Conservation (phyloP, 30 jellyfish, hydroid and myxozoan species). For the Sanderia malayensis region DNA sequence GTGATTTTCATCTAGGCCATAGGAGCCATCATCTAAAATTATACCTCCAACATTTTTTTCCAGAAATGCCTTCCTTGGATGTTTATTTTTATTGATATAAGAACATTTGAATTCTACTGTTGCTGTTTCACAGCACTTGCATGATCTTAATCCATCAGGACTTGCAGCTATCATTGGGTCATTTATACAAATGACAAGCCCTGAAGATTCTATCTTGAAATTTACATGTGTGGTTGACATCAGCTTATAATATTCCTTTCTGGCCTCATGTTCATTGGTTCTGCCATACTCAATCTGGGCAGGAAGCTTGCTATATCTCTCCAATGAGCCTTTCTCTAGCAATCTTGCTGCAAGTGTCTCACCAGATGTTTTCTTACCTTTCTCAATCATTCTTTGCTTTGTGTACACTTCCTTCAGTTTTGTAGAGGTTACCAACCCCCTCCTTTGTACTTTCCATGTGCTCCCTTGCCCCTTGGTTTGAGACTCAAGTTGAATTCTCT, state of each 20-base stretch:
- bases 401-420: constrained; percentile 6
- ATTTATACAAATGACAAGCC: constrained; percentile 15
- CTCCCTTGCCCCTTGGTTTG: constrained; percentile 14
- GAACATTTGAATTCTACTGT: constrained; percentile 33
- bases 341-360: constrained; percentile 10
- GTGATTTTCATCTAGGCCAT: neutral
- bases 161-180: constrained; percentile 32
- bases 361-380: neutral
- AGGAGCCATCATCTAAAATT: neutral
- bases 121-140: constrained; percentile 45
- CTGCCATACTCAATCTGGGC: constrained; percentile 20
- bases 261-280: constrained; percentile 13
- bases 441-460: constrained; percentile 21
- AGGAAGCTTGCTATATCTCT: constrained; percentile 10
- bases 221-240: constrained; percentile 22
- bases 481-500: constrained; percentile 8
- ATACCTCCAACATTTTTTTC: constrained; percentile 8
- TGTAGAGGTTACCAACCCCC: constrained; percentile 2
- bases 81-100: constrained; percentile 5
- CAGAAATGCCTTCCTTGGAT: constrained; percentile 22
- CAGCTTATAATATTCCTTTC: neutral
- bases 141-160: constrained; percentile 27
- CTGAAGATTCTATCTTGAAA: neutral
- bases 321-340: constrained; percentile 15
- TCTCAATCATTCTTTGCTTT: constrained; percentile 5